Evolutionary conservation across 1,140 invertebrate genomes (phyloP).

Genomic region (Reticulitermes speratus): DNA sequence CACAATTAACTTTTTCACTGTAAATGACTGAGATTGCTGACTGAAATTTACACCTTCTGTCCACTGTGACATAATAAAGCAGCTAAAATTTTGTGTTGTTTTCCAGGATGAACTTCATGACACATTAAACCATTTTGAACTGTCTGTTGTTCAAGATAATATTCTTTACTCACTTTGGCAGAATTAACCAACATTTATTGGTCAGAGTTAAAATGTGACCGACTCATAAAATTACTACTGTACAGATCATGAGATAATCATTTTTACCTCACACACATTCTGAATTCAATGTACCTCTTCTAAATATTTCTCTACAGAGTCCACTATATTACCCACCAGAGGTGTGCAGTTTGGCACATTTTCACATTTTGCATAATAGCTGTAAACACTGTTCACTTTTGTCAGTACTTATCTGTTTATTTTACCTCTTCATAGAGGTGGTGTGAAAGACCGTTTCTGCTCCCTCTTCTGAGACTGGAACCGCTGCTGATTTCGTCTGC

Average conservation of each 20-base stretch:
- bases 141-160: neutral
- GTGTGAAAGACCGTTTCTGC: conserved; percentile 20
- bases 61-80: neutral
- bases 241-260: too few relatives aligned
- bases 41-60: conserved; percentile 16
- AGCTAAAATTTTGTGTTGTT: neutral
- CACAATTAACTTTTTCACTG: neutral
- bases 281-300: too few relatives aligned
- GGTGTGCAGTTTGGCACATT: neutral
- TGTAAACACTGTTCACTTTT: too few relatives aligned
- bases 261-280: too few relatives aligned
- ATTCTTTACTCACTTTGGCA: neutral
- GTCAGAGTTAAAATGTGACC: neutral
- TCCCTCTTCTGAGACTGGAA: neutral
- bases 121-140: neutral
- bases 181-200: neutral
- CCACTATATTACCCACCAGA: neutral
- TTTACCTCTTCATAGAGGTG: neutral
- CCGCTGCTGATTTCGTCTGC: neutral
- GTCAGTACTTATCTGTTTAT: too few relatives aligned
- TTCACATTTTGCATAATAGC: too few relatives aligned
- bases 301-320: neutral
- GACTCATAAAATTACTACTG: too few relatives aligned
- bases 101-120: neutral
- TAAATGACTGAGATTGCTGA: neutral